Evolutionary conservation across 2,113 vertebrate species (phyloP), one percentile per base, ranked within the genome.

Genomic region (Cavia porcellus): DNA sequence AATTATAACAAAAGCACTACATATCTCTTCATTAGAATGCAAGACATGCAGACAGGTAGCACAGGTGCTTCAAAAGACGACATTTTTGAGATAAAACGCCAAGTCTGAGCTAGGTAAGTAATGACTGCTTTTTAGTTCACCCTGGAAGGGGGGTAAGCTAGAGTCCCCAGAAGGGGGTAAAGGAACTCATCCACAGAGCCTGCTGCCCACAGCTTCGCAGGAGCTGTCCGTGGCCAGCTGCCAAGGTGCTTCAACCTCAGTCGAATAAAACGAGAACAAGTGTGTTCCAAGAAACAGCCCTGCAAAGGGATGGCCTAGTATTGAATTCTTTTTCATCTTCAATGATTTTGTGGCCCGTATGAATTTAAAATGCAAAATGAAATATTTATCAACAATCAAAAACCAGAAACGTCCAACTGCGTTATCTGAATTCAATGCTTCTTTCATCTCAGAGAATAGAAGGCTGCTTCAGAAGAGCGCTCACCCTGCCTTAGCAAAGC

Each of bases 331-430:
- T 98, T 94, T 98, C 86, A 97, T 98, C 96, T 96, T 96, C 96
- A 95, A 11, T 95, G 95, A 96, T 92, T 97, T 79, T 89, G 89
- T 95, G 96, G 75, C 86, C 96, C 55, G 12, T 85, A 93, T 97
- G 93, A 97, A 98, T 98, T 98, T 97, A 95, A 98, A 96, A 97
- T 97, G 89, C 86, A 96, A 97, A 97, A 96, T 97, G 68, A 98
- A 98, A 97, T 96, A 97, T 98, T 98, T 98, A 98, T 97, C 96
- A 97, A 97, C 95, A 97, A 97, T 97, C 96, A 95, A 95, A 79
- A 97, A 92, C 70, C 74, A 96, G 94, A 86, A 61, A 25, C 30
- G 47, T 92, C 95, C 0, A 0, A 91, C 90, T 72, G 85, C 2
- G 13, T 90, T 97, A 92, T 96, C 88, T 82, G 57, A 98, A 96